A percentile compares a stretch with the other conserved stretches of the same genome.
Evolutionary conservation across 2,797 vertebrate genomes (phyloP).

Genomic region (Somateria mollissima): DNA sequence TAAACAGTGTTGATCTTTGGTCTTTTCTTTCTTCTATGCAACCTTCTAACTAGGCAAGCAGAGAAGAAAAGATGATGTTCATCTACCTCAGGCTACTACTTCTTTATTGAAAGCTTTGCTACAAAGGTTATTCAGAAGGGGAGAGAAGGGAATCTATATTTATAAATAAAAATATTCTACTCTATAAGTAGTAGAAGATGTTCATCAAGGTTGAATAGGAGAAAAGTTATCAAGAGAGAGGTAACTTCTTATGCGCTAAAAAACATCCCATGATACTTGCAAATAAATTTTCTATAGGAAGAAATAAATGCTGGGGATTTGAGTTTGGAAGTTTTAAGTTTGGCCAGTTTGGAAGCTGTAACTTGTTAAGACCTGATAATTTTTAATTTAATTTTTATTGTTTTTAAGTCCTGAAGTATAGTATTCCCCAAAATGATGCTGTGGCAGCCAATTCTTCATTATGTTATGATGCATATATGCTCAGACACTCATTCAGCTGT

Average conservation of each 20-base stretch:
- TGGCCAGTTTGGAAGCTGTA: neutral
- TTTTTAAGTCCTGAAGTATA: neutral
- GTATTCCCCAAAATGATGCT: neutral
- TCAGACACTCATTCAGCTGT: neutral
- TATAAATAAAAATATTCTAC: slow-evolving; percentile 2
- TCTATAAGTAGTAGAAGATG: neutral
- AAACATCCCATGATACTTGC: neutral
- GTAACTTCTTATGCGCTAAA: neutral
- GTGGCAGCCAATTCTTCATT: neutral
- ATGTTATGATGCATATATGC: neutral
- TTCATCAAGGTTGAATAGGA: slow-evolving; percentile 5
- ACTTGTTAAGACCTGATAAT: neutral
- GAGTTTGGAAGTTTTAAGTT: neutral
- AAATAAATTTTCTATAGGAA: neutral
- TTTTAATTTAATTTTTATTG: neutral
- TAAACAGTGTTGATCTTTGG: slow-evolving; percentile 10
- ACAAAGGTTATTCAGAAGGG: neutral
- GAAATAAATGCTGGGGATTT: neutral
- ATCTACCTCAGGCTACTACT: slow-evolving; percentile 11
- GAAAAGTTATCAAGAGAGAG: neutral
- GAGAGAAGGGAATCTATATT: slow-evolving; percentile 27
- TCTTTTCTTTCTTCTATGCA: neutral
- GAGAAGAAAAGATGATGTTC: neutral
- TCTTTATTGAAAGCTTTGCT: neutral
- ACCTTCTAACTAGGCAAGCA: neutral